Conservation (phyloP, 2,113 vertebrate genomes). For the Grus americana region DNA sequence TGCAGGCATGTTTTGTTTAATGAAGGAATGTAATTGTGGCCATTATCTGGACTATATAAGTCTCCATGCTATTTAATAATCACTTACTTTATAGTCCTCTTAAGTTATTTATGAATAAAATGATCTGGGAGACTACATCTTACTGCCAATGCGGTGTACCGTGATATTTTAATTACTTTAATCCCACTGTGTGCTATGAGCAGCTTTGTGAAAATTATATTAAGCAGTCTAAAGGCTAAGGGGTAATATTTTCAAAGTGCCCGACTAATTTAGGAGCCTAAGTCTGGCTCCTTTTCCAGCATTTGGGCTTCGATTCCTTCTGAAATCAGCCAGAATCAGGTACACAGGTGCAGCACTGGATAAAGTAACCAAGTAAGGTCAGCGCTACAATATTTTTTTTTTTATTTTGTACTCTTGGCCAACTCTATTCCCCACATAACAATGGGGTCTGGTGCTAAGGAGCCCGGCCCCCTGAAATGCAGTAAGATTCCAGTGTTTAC, state of each 20-base stretch:
- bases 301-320: not conserved
- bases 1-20: not conserved
- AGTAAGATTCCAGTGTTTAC: not conserved
- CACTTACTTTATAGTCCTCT: not conserved
- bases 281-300: not conserved
- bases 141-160: not conserved
- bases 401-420: not conserved
- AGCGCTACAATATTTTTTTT: not conserved
- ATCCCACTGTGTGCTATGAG: not conserved
- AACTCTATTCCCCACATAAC: not conserved
- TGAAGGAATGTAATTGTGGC: not conserved
- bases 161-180: conserved; percentile 34
- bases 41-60: not conserved
- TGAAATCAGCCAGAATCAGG: not conserved
- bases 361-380: not conserved
- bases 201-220: conserved; percentile 34
- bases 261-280: not conserved
- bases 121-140: not conserved
- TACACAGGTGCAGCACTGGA: not conserved
- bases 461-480: not conserved
- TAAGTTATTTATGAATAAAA: conserved; percentile 32
- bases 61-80: conserved; percentile 4
- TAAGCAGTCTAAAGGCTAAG: not conserved
- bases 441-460: not conserved
- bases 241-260: conserved; percentile 11